Base-by-base conservation (phyloP, 2,113 vertebrate genomes). In the Elanoides forficatus region DNA sequence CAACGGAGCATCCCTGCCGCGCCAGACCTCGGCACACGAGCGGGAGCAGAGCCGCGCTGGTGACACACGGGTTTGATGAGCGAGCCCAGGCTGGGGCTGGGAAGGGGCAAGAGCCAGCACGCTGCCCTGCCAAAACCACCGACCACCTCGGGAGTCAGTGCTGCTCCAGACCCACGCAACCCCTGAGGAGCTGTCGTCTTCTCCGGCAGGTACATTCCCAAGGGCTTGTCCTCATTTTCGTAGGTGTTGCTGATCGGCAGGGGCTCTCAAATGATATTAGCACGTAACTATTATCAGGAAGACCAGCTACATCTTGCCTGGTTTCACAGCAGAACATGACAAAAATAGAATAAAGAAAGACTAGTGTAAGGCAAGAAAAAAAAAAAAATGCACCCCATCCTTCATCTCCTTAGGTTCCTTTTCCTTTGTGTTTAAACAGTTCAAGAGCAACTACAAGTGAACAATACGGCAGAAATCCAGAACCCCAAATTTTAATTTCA, bases 1-100 rank as follows among this genome's bases (percentile, higher is more conserved):
- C 27, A 13, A 6, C 2, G 14, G 1, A 5, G 53, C 36, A 53
- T 8, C 13, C 7, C 36, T 8, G 67, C 21, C 4, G 0, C 3
- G 15, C 17, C 68, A 20, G 53, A 27, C 25, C 32, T 32, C 5
- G 0, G 1, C 3, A 8, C 45, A 9, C 21, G 19, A 6, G 10
- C 48, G 3, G 13, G 32, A 48, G 32, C 27, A 14, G 42, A 87
- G 40, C 47, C 7, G 43, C 1, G 15, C 26, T 29, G 52, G 1
- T 16, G 19, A 29, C 40, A 12, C 26, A 1, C 18, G 10, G 22
- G 2, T 21, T 43, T 34, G 48, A 27, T 2, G 1, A 47, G 9
- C 1, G 4, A 23, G 40, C 40, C 40, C 40, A 11, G 26, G 30
- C 40, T 9, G 40, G 0, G 5, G 16, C 19, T 7, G 7, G 25